These are phyloP conservation scores for Incurvaria masculella DNA, from an alignment of 2,888 invertebrate species.

Conservation along the genomic window DNA sequence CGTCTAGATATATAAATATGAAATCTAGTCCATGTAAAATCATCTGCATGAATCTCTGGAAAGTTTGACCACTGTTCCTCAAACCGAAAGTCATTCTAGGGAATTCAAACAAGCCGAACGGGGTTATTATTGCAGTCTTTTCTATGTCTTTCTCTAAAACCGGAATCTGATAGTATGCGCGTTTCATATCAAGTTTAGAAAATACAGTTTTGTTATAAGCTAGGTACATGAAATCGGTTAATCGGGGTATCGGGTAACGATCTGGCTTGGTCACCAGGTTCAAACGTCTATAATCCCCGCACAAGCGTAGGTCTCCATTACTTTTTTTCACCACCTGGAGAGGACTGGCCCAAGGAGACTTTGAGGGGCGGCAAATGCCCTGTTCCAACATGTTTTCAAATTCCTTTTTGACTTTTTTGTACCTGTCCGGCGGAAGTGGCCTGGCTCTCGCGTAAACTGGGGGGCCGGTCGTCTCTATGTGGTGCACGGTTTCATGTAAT, in stretches of 20 bases:
- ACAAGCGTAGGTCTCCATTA: constrained; percentile 13
- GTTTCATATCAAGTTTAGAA: constrained; percentile 9
- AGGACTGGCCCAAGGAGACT: constrained; percentile 29
- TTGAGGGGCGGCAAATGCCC: constrained; percentile 32
- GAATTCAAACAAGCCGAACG: constrained; percentile 23
- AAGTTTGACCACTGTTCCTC: neutral
- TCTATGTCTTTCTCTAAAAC: constrained; percentile 17
- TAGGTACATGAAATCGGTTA: constrained; percentile 9
- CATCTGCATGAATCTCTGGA: neutral
- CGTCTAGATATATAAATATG: neutral
- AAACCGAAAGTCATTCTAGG: constrained; percentile 1
- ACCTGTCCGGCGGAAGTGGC: constrained; percentile 24
- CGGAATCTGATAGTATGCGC: constrained; percentile 27
- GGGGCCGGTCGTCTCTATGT: constrained; percentile 25
- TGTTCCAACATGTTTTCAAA: constrained; percentile 24
- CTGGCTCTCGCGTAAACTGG: constrained; percentile 23
- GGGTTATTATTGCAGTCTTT: constrained; percentile 24
- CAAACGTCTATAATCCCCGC: constrained; percentile 26
- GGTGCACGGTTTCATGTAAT: constrained; percentile 17
- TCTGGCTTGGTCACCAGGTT: constrained; percentile 17
- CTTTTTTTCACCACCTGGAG: constrained; percentile 22
- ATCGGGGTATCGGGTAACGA: constrained; percentile 8
- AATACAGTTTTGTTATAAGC: constrained; percentile 12
- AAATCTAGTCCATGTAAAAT: neutral
- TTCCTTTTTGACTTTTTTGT: constrained; percentile 22